These are phyloP conservation scores for Ammodramus savannarum DNA, from an alignment of 2,113 vertebrate species.

Conservation along the genomic window DNA sequence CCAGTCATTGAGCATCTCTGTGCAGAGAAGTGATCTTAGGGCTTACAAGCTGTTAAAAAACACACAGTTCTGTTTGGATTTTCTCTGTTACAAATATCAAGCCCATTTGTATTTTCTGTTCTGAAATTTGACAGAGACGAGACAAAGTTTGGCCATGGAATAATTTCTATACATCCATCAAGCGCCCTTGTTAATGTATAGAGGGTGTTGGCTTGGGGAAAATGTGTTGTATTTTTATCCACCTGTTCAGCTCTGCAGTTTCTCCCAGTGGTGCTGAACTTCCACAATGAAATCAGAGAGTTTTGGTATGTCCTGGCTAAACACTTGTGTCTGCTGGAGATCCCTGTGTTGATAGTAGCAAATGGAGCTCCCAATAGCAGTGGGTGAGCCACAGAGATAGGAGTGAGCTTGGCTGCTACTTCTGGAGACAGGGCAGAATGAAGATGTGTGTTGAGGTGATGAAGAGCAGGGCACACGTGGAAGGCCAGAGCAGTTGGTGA, in stretches of 20 bases:
- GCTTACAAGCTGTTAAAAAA: not conserved
- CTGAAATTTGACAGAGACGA: not conserved
- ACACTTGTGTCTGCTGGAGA: not conserved
- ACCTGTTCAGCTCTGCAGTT: not conserved
- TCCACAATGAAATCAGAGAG: not conserved
- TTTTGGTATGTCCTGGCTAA: not conserved
- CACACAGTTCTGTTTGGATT: not conserved
- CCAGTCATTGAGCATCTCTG: not conserved
- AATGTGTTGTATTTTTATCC: not conserved
- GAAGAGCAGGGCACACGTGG: not conserved
- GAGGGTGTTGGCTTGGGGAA: not conserved
- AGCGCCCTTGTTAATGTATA: not conserved
- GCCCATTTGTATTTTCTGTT: not conserved
- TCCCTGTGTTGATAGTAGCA: not conserved
- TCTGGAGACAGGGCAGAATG: not conserved
- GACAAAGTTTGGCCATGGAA: not conserved
- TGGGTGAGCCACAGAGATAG: not conserved
- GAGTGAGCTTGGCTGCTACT: not conserved
- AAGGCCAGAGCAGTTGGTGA: not conserved
- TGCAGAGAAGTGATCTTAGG: not conserved
- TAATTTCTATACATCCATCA: not conserved
- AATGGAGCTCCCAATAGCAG: not conserved
- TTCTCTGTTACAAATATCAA: not conserved
- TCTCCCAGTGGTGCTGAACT: not conserved
- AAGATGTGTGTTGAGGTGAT: fast-evolving